Evolutionary conservation across 2,113 vertebrate species (phyloP).

Genomic region (Phaethon lepturus): DNA sequence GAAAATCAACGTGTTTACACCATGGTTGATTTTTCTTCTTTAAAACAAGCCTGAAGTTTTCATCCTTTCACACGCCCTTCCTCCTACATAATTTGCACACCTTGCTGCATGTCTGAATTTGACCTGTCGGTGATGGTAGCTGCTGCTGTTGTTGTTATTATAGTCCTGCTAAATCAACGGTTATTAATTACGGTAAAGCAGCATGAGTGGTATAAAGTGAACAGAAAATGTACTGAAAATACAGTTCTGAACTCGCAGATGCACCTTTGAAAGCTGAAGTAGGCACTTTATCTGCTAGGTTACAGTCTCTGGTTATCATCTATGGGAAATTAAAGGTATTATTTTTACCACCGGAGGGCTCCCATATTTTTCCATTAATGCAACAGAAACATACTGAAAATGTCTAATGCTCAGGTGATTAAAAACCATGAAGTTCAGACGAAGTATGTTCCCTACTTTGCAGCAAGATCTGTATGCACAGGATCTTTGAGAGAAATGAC

Average conservation of each 20-base stretch:
- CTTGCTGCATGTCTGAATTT: not conserved
- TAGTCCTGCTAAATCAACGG: not conserved
- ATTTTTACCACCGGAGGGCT: slow-evolving; percentile 52
- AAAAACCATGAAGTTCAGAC: slow-evolving; percentile 3
- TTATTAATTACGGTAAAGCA: not conserved
- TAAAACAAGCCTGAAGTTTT: not conserved
- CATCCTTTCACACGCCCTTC: not conserved
- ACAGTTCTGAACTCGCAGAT: not conserved
- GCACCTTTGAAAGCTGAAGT: slow-evolving; percentile 15
- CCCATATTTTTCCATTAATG: slow-evolving; percentile 56
- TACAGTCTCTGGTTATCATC: slow-evolving; percentile 34
- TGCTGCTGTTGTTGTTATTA: not conserved
- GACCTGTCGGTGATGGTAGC: not conserved
- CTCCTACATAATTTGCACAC: not conserved
- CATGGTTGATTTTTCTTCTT: not conserved
- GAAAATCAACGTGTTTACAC: not conserved
- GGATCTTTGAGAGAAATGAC: not conserved
- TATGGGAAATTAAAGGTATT: slow-evolving; percentile 49
- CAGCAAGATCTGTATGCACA: not conserved
- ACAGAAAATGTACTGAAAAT: not conserved
- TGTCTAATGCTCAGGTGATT: not conserved
- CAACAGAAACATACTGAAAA: slow-evolving; percentile 44
- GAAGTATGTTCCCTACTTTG: not conserved
- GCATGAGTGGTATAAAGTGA: not conserved
- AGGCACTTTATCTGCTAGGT: slow-evolving; percentile 22